A percentile compares a stretch with the other conserved stretches of the same genome.
These are phyloP conservation scores for Sebastes steindachneri DNA, from an alignment of 2,797 vertebrate genomes.

Conservation along the genomic window DNA sequence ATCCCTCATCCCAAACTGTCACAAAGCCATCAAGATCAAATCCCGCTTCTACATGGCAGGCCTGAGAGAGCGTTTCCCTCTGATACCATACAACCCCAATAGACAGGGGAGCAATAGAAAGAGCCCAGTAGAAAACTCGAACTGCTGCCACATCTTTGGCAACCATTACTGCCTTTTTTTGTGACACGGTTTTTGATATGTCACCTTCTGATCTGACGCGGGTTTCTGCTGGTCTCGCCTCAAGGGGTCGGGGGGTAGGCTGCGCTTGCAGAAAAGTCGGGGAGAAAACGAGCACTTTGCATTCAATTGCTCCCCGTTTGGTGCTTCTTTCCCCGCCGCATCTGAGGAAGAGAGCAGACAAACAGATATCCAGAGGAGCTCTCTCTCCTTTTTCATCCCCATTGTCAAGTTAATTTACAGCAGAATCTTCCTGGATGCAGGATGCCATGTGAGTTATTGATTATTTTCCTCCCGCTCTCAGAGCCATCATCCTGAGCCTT, in stretches of 20 bases:
- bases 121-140: constrained; percentile 75
- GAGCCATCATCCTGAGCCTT: constrained; percentile 74
- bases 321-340: constrained; percentile 80
- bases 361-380: constrained; percentile 83
- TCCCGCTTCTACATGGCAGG: constrained; percentile 89
- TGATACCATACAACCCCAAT: constrained; percentile 81
- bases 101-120: constrained; percentile 73
- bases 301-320: constrained; percentile 89
- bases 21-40: constrained; percentile 92
- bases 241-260: constrained; percentile 84
- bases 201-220: constrained; percentile 94
- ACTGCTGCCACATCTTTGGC: constrained; percentile 78
- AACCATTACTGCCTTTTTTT: constrained; percentile 80
- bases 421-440: constrained; percentile 85
- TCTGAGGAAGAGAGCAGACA: constrained; percentile 85
- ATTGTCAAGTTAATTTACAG: constrained; percentile 90
- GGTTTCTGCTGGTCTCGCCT: constrained; percentile 92
- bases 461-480: constrained; percentile 71
- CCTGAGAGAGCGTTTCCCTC: constrained; percentile 89
- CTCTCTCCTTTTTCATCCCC: constrained; percentile 82
- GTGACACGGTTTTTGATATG: constrained; percentile 93
- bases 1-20: constrained; percentile 92
- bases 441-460: constrained; percentile 86
- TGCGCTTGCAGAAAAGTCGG: constrained; percentile 79
- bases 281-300: constrained; percentile 88